Base-by-base conservation (phyloP, 2,797 vertebrate species). In the Chelon auratus region DNA sequence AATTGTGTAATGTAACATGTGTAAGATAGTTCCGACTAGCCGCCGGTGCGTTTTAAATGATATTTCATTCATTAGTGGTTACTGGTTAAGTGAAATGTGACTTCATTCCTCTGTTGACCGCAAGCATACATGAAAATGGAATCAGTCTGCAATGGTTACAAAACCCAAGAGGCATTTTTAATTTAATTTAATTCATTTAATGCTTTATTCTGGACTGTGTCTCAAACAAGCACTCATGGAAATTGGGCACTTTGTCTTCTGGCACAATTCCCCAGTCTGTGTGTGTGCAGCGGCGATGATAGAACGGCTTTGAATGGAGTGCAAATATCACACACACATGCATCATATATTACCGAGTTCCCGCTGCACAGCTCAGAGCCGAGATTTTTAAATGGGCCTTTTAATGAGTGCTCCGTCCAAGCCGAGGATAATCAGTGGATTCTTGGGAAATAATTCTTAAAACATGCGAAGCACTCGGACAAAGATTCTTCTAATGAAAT, bases 181-280 rank as follows among this genome's bases (percentile, higher is more conserved):
- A 73, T 62, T 77, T 39, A 70, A 75, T 77, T 76, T 42, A 70
- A 72, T 82, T 79, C 52, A 68, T 78, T 84, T 83, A 87, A 83
- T 81, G 81, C 77, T 80, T 85, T 76, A 66, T 83, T 84, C 81
- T 84, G 83, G 81, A 84, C 75, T 83, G 63, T 53, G 68, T 71
- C 77, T 81, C 76, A 82, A 88, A 80, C 78, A 75, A 77, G 86
- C 87, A 88, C 84, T 87, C 64, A 37, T 82, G 58, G 51, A 88
- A 88, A 89, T 87, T 80, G 78, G 84, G 73, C 64, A 73, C 74
- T 90, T 87, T 81, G 75, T 90, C 75, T 90, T 87, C 70, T 87
- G 75, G 80, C 69, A 72, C 48, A 64, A 78, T 59, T 59, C 24
- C 18, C 18, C 4, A 20, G 50, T 22, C 18, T 50, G 57, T 17